Conservation (phyloP, 2,797 vertebrate species). For the Thamnophis elegans region DNA sequence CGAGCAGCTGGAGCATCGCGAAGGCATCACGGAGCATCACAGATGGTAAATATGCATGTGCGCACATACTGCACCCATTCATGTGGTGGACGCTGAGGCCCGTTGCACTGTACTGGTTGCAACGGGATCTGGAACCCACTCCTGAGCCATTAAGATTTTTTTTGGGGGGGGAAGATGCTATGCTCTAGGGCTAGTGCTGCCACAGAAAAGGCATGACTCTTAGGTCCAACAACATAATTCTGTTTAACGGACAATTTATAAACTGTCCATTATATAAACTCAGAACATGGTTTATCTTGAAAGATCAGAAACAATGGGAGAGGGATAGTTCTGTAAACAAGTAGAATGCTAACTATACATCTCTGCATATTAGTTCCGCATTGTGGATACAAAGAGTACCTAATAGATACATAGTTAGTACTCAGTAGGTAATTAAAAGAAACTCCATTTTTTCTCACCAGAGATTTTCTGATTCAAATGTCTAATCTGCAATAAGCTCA, state of each 20-base stretch:
- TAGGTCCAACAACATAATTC: background rate
- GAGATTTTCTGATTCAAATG: background rate
- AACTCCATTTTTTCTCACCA: background rate
- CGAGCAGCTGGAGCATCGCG: too few relatives aligned
- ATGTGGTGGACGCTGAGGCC: too few relatives aligned
- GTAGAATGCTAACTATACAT: background rate
- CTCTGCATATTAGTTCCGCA: background rate
- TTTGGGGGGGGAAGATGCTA: background rate
- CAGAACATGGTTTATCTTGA: background rate
- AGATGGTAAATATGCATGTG: too few relatives aligned
- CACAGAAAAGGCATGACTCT: background rate
- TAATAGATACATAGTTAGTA: background rate
- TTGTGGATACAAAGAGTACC: background rate
- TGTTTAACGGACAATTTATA: background rate
- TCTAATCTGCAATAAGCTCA: background rate
- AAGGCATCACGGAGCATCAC: too few relatives aligned
- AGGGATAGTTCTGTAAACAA: background rate
- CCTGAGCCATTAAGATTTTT: background rate
- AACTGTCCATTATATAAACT: background rate
- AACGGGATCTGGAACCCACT: too few relatives aligned
- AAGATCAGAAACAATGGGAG: background rate
- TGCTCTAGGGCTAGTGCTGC: background rate
- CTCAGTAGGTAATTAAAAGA: background rate
- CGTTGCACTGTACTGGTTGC: too few relatives aligned
- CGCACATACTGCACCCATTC: too few relatives aligned